Evolutionary conservation across 2,797 vertebrate genomes (phyloP).

Genomic region (Hydrophis major): DNA sequence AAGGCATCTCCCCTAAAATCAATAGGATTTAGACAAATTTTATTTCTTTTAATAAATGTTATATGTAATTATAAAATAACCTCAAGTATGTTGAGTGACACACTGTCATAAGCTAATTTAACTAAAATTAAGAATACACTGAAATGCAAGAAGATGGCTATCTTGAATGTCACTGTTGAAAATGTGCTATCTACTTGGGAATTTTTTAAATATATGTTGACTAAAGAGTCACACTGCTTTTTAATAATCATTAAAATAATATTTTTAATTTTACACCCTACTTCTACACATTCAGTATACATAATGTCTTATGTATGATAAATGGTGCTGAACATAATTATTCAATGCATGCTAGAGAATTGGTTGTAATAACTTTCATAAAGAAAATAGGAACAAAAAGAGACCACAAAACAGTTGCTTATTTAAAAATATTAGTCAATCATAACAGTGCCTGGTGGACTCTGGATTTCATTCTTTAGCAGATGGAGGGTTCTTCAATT

Average conservation of each 20-base stretch:
- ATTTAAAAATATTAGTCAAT: constrained; percentile 21
- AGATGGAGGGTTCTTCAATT: constrained; percentile 90
- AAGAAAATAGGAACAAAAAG: constrained; percentile 55
- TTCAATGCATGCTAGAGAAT: constrained; percentile 44
- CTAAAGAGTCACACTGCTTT: constrained; percentile 5
- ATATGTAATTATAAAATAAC: not conserved
- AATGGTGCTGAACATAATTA: constrained; percentile 49
- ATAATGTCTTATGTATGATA: constrained; percentile 40
- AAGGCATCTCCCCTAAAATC: not conserved
- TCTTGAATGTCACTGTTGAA: not conserved
- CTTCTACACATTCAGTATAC: constrained; percentile 59
- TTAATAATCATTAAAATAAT: constrained; percentile 43
- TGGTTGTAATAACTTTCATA: constrained; percentile 44
- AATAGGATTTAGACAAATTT: not conserved
- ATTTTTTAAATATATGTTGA: not conserved
- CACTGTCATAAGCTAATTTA: not conserved
- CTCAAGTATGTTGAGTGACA: not conserved
- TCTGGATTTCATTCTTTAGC: constrained; percentile 72
- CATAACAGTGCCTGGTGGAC: constrained; percentile 40
- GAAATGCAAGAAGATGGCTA: not conserved
- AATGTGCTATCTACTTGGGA: not conserved
- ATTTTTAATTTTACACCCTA: constrained; percentile 63
- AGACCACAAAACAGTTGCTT: constrained; percentile 24
- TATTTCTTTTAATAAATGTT: not conserved
- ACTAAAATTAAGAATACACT: not conserved